phyloP scores from a whole-genome alignment of 2,888 invertebrate species.

The Diarsia brunnea region DNA sequence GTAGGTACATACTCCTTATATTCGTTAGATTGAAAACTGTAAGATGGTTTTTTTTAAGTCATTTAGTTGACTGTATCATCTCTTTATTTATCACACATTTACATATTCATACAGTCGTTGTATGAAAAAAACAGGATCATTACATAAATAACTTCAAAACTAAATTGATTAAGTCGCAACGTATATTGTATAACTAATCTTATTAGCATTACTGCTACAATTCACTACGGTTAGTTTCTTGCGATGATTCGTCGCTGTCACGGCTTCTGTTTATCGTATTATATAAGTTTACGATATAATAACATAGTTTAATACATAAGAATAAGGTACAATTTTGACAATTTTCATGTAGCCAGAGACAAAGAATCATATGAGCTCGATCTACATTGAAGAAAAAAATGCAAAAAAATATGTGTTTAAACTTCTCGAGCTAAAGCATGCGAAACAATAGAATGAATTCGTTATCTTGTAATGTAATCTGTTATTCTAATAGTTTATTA shows the following conservation, averaged over 20 bases:
- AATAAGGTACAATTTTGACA: neutral
- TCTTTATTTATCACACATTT: neutral
- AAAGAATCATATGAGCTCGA: neutral
- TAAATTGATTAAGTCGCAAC: slow-evolving; percentile 36
- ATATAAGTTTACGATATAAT: slow-evolving; percentile 12
- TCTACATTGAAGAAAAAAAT: slow-evolving; percentile 20
- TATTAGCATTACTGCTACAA: slow-evolving; percentile 30
- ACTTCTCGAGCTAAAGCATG: slow-evolving; percentile 14
- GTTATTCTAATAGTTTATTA: slow-evolving; percentile 28
- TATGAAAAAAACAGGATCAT: neutral
- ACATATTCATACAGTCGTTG: neutral
- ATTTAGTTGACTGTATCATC: neutral
- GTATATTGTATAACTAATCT: slow-evolving; percentile 39
- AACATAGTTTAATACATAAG: slow-evolving; percentile 8
- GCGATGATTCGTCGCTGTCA: slow-evolving; percentile 25
- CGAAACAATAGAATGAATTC: slow-evolving; percentile 57
- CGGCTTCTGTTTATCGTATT: slow-evolving; percentile 32
- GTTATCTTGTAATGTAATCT: slow-evolving; percentile 45
- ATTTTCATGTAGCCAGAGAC: slow-evolving; percentile 1
- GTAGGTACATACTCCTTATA: no score
- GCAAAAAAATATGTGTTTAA: neutral
- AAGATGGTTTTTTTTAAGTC: neutral
- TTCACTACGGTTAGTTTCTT: slow-evolving; percentile 33
- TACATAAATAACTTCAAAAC: slow-evolving; percentile 3
- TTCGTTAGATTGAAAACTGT: neutral